phyloP scores from a whole-genome alignment of 1,140 invertebrate genomes.

The Liolophura sinensis region DNA sequence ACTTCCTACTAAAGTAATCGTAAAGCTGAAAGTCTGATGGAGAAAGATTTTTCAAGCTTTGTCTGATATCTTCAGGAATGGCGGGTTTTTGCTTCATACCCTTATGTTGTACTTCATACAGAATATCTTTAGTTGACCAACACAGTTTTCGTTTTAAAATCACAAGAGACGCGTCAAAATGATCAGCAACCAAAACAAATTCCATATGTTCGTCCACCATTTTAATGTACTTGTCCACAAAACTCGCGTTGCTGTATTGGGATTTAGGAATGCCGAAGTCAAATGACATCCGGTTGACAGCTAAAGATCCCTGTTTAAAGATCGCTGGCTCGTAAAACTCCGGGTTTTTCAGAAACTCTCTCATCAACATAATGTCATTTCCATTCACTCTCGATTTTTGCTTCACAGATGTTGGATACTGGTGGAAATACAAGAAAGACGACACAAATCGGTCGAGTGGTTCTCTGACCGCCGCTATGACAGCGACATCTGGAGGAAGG shows the following conservation, averaged over 20 bases:
- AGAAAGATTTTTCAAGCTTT: slow-evolving; percentile 8
- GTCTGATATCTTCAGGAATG: slow-evolving; percentile 3
- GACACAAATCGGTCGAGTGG: slow-evolving; percentile 34
- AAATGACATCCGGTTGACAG: slow-evolving; percentile 30
- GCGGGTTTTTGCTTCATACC: background rate
- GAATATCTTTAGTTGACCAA: slow-evolving; percentile 60
- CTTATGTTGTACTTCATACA: slow-evolving; percentile 29
- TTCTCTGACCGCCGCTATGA: slow-evolving; percentile 31
- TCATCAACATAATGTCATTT: no score
- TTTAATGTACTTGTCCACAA: slow-evolving; percentile 21
- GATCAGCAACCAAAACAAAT: slow-evolving; percentile 63
- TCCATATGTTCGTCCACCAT: slow-evolving; percentile 51
- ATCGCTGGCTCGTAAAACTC: slow-evolving; percentile 15
- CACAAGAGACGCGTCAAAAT: slow-evolving; percentile 64
- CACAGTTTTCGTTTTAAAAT: slow-evolving; percentile 60
- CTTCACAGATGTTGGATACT: no score
- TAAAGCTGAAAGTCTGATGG: slow-evolving; percentile 23
- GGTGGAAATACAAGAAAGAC: slow-evolving; percentile 20
- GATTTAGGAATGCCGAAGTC: slow-evolving; percentile 29
- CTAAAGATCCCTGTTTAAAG: slow-evolving; percentile 11
- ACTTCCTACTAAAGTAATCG: slow-evolving; percentile 13
- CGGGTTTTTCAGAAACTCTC: slow-evolving; percentile 24
- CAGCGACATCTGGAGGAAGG: slow-evolving; percentile 21
- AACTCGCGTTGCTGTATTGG: slow-evolving; percentile 14
- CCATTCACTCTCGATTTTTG: no score